phyloP scores from a whole-genome alignment of 2,113 vertebrate genomes.

The Pimephales promelas region DNA sequence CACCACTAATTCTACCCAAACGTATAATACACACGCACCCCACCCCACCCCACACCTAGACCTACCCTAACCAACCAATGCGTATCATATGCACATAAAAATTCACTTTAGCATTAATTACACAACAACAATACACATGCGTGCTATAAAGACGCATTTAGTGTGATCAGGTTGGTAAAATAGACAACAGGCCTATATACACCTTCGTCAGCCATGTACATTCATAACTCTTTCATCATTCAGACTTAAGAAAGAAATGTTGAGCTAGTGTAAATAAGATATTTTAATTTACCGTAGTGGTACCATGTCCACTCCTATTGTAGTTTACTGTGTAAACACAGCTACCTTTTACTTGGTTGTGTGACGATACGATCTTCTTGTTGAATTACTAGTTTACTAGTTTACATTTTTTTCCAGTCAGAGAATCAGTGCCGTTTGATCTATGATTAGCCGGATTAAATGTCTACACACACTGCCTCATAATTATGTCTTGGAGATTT shows the following conservation, averaged over 20 bases:
- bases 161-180: no score
- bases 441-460: conserved; percentile 1
- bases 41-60: no score
- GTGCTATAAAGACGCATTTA: no score
- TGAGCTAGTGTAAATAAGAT: background rate
- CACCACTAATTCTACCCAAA: no score
- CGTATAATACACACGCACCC: no score
- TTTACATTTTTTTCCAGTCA: background rate
- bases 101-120: no score
- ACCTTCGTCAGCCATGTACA: background rate
- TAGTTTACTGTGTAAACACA: background rate
- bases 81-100: no score
- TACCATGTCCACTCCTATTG: background rate
- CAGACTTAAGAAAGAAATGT: background rate
- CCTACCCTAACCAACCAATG: no score
- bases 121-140: no score
- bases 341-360: background rate
- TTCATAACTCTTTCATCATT: background rate
- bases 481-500: background rate
- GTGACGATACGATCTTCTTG: background rate
- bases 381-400: background rate
- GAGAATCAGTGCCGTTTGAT: background rate
- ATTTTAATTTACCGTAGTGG: background rate
- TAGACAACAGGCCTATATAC: background rate
- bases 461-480: background rate